A percentile compares a stretch with the other conserved stretches of the same genome.
Conservation (phyloP, 2,113 vertebrate genomes). For the Scophthalmus maximus region DNA sequence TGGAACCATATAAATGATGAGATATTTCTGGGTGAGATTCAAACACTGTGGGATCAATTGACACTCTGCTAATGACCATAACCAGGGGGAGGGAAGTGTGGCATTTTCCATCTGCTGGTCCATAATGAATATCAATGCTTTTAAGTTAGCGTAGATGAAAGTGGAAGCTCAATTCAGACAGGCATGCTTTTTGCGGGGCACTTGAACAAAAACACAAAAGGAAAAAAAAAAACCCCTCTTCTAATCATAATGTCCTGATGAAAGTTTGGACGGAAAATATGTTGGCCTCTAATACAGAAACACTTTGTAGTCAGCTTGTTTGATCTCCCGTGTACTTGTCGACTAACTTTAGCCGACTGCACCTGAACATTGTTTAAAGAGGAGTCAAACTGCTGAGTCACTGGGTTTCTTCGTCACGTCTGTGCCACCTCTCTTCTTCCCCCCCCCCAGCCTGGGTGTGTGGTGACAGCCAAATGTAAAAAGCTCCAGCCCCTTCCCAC, state of each 20-base stretch:
- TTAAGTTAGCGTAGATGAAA: constrained; percentile 65
- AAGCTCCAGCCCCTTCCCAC: constrained; percentile 12
- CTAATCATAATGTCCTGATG: constrained; percentile 58
- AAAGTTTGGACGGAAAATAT: constrained; percentile 56
- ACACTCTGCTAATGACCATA: constrained; percentile 62
- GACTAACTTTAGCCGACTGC: constrained; percentile 37
- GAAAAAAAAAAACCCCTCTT: constrained; percentile 57
- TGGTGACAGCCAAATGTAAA: constrained; percentile 37
- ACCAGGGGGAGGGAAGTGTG: constrained; percentile 52
- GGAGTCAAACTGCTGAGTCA: constrained; percentile 51
- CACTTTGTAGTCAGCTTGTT: constrained; percentile 54
- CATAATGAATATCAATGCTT: constrained; percentile 69
- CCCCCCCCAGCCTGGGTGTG: not conserved
- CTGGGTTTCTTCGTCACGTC: not conserved
- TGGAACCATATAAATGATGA: constrained; percentile 27
- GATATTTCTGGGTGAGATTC: constrained; percentile 47
- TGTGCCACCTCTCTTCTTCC: not conserved
- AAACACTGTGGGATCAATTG: constrained; percentile 65
- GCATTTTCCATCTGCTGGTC: constrained; percentile 66
- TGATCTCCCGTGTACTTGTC: constrained; percentile 47
- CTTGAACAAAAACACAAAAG: constrained; percentile 58
- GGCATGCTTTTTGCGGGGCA: constrained; percentile 40
- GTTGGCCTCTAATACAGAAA: constrained; percentile 54
- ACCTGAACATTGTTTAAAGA: constrained; percentile 49
- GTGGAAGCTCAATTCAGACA: constrained; percentile 38